phyloP scores from a whole-genome alignment of 2,797 vertebrate genomes.

The Enteromius mattozi region DNA sequence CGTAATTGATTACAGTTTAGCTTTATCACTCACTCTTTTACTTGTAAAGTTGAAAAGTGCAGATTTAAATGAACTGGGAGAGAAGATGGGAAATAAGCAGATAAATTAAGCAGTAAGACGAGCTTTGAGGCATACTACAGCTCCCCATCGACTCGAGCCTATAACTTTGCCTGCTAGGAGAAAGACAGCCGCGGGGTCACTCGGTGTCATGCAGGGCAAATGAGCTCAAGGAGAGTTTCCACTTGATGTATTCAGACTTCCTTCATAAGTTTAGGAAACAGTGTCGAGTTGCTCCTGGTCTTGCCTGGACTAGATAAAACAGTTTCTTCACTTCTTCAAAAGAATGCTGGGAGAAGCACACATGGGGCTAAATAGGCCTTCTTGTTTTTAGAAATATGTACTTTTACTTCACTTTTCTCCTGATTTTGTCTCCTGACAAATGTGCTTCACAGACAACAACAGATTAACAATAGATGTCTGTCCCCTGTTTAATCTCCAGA shows the following conservation, averaged over 20 bases:
- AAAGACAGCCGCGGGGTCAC: conserved; percentile 10
- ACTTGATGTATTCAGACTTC: conserved; percentile 29
- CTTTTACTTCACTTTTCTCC: conserved; percentile 8
- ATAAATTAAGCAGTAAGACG: background rate
- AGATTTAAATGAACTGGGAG: background rate
- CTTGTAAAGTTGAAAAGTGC: background rate
- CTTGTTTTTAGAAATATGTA: background rate
- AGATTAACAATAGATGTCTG: background rate
- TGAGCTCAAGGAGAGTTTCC: conserved; percentile 22
- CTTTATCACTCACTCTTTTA: background rate
- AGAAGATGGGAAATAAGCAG: background rate
- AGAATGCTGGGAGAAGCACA: background rate
- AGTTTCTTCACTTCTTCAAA: background rate
- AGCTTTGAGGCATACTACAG: conserved; percentile 17
- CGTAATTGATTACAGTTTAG: background rate
- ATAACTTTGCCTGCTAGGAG: conserved; percentile 8
- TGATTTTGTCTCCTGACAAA: background rate
- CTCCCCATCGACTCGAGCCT: background rate
- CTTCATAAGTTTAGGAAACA: conserved; percentile 30
- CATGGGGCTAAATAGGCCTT: conserved; percentile 4
- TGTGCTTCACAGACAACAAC: background rate
- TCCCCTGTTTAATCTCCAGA: background rate
- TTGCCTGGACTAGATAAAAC: conserved; percentile 9
- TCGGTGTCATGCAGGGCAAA: background rate
- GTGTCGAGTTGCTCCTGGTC: conserved; percentile 15